phyloP scores from a whole-genome alignment of 2,797 vertebrate genomes.

The Saguinus oedipus region DNA sequence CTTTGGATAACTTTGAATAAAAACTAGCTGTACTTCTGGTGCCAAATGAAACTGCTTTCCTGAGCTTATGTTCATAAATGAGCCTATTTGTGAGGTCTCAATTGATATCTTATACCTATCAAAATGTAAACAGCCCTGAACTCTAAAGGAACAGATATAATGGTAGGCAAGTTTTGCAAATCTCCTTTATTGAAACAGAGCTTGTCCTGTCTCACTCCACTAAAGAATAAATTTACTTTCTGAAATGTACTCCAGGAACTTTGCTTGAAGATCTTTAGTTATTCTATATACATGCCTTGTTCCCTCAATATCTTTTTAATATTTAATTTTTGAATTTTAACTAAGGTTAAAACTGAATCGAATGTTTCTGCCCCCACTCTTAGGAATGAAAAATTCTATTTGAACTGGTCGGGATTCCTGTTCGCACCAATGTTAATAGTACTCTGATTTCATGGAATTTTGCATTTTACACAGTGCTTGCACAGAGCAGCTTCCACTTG shows the following conservation, averaged over 20 bases:
- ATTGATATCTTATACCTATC: not conserved
- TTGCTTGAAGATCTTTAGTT: not conserved
- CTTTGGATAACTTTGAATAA: constrained; percentile 1
- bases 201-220: not conserved
- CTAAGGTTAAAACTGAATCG: not conserved
- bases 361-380: not conserved
- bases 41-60: not conserved
- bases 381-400: not conserved
- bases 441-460: not conserved
- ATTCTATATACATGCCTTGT: not conserved
- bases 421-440: not conserved
- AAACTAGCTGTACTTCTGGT: not conserved
- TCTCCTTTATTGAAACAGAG: not conserved
- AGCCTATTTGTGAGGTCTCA: not conserved
- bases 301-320: constrained; percentile 17
- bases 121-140: not conserved
- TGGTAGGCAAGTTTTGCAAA: not conserved
- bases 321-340: constrained; percentile 30
- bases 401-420: not conserved
- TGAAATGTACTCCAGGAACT: not conserved
- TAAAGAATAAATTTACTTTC: constrained; percentile 14
- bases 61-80: not conserved
- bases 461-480: not conserved
- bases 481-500: not conserved
- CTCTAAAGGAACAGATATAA: not conserved